Evolutionary conservation across 2,888 invertebrate species (phyloP).

Genomic region (Megamerina dolium): DNA sequence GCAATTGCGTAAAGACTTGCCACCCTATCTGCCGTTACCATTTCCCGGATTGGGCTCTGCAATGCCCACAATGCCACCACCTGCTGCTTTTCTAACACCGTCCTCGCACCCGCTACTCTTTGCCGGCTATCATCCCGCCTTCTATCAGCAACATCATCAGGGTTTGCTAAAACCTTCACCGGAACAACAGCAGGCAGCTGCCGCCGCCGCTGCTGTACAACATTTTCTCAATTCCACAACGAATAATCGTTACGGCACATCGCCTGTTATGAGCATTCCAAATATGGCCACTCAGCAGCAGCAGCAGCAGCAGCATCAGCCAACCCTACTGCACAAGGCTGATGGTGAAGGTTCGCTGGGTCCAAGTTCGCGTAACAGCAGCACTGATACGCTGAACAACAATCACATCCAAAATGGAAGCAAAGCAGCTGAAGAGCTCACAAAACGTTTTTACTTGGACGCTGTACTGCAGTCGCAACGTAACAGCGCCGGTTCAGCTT

Average conservation of each 20-base stretch:
- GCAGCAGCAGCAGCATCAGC: constrained; percentile 11
- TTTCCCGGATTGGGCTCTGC: constrained; percentile 58
- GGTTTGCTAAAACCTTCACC: constrained; percentile 43
- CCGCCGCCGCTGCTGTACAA: constrained; percentile 39
- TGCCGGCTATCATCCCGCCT: constrained; percentile 56
- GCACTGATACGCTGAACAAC: constrained; percentile 42
- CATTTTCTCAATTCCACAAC: constrained; percentile 37
- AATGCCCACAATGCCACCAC: constrained; percentile 61
- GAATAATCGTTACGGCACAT: no score
- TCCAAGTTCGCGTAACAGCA: constrained; percentile 18
- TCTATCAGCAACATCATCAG: constrained; percentile 53
- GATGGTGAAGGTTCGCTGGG: not conserved
- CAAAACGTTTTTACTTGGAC: constrained; percentile 69
- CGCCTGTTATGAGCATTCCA: constrained; percentile 25
- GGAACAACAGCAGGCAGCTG: constrained; percentile 41
- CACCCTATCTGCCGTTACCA: constrained; percentile 58
- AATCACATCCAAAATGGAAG: constrained; percentile 51
- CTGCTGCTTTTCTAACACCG: constrained; percentile 57
- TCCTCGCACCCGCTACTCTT: constrained; percentile 55
- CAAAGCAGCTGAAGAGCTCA: constrained; percentile 59
- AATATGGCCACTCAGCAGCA: constrained; percentile 8
- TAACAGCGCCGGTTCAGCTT: constrained; percentile 26
- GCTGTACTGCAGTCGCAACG: constrained; percentile 69
- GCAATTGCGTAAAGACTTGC: constrained; percentile 54
- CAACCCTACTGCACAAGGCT: constrained; percentile 27